Evolutionary conservation across 2,888 invertebrate genomes (phyloP), one percentile per base, ranked within the genome.

Genomic region (Clepsis dumicolana): DNA sequence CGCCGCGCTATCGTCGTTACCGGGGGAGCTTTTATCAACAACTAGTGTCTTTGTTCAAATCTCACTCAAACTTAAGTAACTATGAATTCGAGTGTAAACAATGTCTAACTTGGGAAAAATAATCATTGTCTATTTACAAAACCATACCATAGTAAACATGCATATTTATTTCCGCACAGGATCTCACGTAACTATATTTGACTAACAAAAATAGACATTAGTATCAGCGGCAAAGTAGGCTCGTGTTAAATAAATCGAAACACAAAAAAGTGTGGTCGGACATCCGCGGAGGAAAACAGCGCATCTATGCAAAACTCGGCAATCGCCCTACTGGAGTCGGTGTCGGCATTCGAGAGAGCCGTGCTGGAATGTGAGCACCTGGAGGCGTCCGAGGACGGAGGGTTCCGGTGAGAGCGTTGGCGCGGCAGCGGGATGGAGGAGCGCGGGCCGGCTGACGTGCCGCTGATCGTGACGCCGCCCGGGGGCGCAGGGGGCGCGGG

Each of bases 391-490:
- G 90, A 90, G 82, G 84, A 87, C 88, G 91, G 91, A 72, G 91
- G 91, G 86, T 91, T 90, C 80, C 92, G 93, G 93, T 92, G 94
- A 85, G 94, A 93, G 72, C 94, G 94, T 83, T 94, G 94, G 80
- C 87, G 93, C 80, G 92, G 94, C 79, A 89, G 94, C 84, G 94
- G 92, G 82, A 95, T 94, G 83, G 94, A 94, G 72, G 94, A 94
- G 74, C 94, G 94, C 73, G 90, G 93, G 77, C 94, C 94, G 71
- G 88, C 88, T 71, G 93, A 92, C 79, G 87, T 88, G 87, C 93
- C 93, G 83, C 80, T 93, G 85, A 86, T 93, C 80, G 88, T 91
- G 86, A 87, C 89, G 80, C 90, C 92, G 80, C 87, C 88, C 74
- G 79, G 86, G 80, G 83, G 77, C 71, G 76, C 71, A 66, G 80